Evolutionary conservation across 2,888 invertebrate genomes (phyloP).

Genomic region (Dioctria rufipes): DNA sequence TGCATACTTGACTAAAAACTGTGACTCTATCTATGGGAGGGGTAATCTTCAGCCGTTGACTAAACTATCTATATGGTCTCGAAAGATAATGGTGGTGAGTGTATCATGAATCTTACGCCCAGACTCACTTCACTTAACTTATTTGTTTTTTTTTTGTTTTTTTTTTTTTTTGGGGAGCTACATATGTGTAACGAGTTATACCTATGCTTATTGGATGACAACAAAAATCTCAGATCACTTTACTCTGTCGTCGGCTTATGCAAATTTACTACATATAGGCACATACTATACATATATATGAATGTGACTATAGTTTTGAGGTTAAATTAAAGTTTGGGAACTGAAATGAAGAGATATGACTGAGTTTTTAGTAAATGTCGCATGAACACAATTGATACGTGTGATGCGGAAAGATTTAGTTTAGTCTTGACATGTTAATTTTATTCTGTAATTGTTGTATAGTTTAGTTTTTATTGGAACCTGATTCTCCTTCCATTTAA

Average conservation of each 20-base stretch:
- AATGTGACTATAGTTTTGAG: background rate
- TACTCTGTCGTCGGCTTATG: constrained; percentile 4
- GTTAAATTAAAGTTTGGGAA: background rate
- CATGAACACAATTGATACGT: constrained; percentile 2
- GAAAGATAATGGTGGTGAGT: background rate
- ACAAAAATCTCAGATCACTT: constrained; percentile 17
- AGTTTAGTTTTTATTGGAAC: background rate
- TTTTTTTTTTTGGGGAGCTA: too few species aligned
- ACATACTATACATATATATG: too few species aligned
- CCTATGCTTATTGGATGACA: constrained; percentile 29
- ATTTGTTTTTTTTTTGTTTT: background rate
- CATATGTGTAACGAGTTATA: too few species aligned
- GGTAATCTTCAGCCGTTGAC: background rate
- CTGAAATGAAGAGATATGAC: too few species aligned
- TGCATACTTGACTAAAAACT: constrained; percentile 9
- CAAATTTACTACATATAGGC: constrained; percentile 1
- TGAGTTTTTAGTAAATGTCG: too few species aligned
- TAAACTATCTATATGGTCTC: constrained; percentile 1
- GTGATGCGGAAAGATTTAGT: constrained; percentile 31
- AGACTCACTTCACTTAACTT: background rate
- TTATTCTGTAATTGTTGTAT: background rate
- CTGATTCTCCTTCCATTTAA: background rate
- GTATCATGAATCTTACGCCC: constrained; percentile 20
- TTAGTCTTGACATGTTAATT: background rate
- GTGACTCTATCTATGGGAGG: constrained; percentile 1